A percentile compares a stretch with the other conserved stretches of the same genome.
Evolutionary conservation across 2,113 vertebrate genomes (phyloP).

Genomic region (Pheucticus melanocephalus): DNA sequence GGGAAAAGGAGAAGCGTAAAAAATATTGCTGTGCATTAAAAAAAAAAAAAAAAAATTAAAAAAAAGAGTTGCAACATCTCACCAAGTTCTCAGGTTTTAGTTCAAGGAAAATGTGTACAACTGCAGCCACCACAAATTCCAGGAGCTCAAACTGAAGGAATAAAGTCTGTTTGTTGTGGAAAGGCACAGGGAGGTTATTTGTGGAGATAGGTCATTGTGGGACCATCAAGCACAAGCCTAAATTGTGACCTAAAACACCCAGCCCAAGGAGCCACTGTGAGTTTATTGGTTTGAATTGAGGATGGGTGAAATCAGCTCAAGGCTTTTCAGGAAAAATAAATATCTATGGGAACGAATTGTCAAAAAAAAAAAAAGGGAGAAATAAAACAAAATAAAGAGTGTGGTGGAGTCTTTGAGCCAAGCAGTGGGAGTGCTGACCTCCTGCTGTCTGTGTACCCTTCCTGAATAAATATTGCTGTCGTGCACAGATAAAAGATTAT

Average conservation of each 20-base stretch:
- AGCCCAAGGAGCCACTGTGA: accelerated
- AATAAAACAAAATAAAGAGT: not conserved
- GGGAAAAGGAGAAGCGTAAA: not conserved
- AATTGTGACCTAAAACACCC: not conserved
- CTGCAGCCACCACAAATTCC: not conserved
- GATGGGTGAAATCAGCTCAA: not conserved
- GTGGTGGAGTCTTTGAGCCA: not conserved
- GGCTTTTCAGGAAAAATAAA: slow-evolving; percentile 2
- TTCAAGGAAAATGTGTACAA: not conserved
- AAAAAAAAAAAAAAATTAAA: not conserved
- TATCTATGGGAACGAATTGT: not conserved
- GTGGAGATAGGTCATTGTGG: not conserved
- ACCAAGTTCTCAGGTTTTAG: not conserved
- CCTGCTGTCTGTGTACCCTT: slow-evolving; percentile 11
- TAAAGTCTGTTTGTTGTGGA: not conserved
- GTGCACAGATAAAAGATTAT: slow-evolving; percentile 22
- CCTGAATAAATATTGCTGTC: slow-evolving; percentile 20
- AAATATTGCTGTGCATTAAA: not conserved
- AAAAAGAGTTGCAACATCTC: not conserved
- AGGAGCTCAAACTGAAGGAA: not conserved
- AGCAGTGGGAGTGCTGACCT: not conserved
- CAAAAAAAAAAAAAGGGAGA: not conserved
- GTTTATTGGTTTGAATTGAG: not conserved
- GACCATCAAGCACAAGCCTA: not conserved
- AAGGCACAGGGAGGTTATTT: not conserved